Evolutionary conservation across 2,113 vertebrate genomes (phyloP), one percentile per base, ranked within the genome.

Genomic region (Oceanodroma tethys): DNA sequence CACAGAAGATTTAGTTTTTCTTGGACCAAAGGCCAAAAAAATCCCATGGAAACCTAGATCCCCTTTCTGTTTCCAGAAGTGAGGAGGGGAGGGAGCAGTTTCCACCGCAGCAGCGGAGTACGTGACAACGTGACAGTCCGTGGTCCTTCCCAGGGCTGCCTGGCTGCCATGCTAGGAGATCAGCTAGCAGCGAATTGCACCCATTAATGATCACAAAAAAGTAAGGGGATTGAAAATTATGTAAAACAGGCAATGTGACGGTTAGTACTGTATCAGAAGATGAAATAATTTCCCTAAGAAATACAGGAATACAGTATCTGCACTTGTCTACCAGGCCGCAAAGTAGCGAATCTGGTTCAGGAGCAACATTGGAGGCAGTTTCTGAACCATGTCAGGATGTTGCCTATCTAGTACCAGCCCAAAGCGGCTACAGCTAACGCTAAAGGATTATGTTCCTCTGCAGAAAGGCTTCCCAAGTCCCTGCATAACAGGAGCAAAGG

Each of bases 81-180:
- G 9, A 62, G 55, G 50, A 83, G 50, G 20, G n/a, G 45, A 85
- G 65, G 40, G 50, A 88, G 45, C 1, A 0, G 26, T 75, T 96
- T 88, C 58, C 26, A 42, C 42, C 9, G 2, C 50, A 74, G 83
- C 52, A 59, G 26, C 9, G 0, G 3, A 52, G 53, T 43, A 45
- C 2, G 0, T 2, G 40, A 29, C 36, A 71, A 13, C 0, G 0
- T 47, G 56, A 88, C 20, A 52, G 68, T 27, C 42, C 3, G 0
- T 30, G 36, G 43, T 56, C 45, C 43, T 60, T 81, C 48, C 45
- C 8, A 17, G 47, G 30, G n/a, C 52, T 66, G 55, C 52, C 14
- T 43, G 43, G 11, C 43, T 70, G 75, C 75, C 60, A 15, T 5
- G 3, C 32, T 8, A 43, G 17, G 23, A 50, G 34, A 42, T 81